A percentile compares a stretch with the other conserved stretches of the same genome.
phyloP scores from a whole-genome alignment of 2,113 vertebrate genomes.

The Nibea coibor region DNA sequence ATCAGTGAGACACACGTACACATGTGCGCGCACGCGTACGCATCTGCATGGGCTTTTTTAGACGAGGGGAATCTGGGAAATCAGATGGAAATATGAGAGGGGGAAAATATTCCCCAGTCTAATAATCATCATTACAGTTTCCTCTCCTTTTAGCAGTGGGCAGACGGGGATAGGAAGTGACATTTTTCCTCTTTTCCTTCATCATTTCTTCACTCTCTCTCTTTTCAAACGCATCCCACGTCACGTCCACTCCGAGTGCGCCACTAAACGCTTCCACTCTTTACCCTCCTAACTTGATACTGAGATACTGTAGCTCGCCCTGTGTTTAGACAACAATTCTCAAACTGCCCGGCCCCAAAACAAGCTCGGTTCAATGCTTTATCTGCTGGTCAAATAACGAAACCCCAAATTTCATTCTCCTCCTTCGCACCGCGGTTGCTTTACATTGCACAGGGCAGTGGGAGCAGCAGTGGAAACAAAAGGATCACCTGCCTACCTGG shows the following conservation, averaged over 20 bases:
- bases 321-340: not conserved
- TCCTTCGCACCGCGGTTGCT: not conserved
- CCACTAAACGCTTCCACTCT: not conserved
- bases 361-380: not conserved
- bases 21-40: not conserved
- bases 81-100: constrained; percentile 55
- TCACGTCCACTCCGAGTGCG: not conserved
- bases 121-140: constrained; percentile 70
- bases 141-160: constrained; percentile 44
- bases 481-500: not conserved
- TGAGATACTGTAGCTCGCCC: not conserved
- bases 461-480: constrained; percentile 5
- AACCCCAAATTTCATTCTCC: constrained; percentile 1
- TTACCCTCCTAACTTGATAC: constrained; percentile 7
- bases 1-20: not conserved
- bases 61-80: constrained; percentile 55
- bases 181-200: constrained; percentile 33
- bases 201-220: constrained; percentile 25
- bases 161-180: constrained; percentile 55
- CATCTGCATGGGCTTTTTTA: constrained; percentile 3
- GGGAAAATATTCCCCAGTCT: constrained; percentile 58
- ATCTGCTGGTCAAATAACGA: constrained; percentile 24
- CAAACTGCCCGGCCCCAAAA: not conserved
- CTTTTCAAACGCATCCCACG: constrained; percentile 19
- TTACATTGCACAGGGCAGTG: not conserved